Evolutionary conservation across 2,797 vertebrate genomes (phyloP), one percentile per base, ranked within the genome.

Genomic region (Scomberomorus guttatus): DNA sequence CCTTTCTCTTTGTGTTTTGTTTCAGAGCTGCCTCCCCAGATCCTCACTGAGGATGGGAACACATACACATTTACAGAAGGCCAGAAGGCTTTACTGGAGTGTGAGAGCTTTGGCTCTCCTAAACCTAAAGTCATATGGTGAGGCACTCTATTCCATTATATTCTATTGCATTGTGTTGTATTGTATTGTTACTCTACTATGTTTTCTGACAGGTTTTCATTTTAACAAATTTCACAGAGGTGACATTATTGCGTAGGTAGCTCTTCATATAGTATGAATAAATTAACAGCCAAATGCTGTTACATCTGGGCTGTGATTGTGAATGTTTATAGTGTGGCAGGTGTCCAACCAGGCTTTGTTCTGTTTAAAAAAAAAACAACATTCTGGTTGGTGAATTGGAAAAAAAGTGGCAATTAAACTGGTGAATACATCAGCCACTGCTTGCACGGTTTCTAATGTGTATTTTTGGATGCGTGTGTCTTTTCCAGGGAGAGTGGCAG

Each of bases 101-200:
- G 97, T 83, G 93, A 94, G 55, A 94, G 93, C 77, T 98, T 98
- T 61, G 97, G 97, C n/a, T 97, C 97, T 0, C 97, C 97, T 0
- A 94, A 94, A 82, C 97, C 97, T 58, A 93, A 89, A 14, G 90
- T 97, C 52, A 89, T 90, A 85, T 98, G 97, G 97, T 98, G 90
- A 96, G 96, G 66, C 39, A 48, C 46, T 65, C 39, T 50, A 6
- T 80, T 57, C 39, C 39, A 42, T 13, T 42, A 4, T 42, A 14
- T 42, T 42, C 15, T 12, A 25, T 15, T 76, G 42, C 50, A 42
- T 39, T 71, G 5, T 68, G 14, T 46, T 59, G 27, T 22, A 51
- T 48, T 65, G 7, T 22, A 2, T 56, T 52, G 12, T 42, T 61
- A n/a, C 55, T 67, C 22, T 27, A 48, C 17, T 20, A 7, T 37